These are phyloP conservation scores for Tinea semifulvella DNA, from an alignment of 2,888 invertebrate species.

Conservation along the genomic window DNA sequence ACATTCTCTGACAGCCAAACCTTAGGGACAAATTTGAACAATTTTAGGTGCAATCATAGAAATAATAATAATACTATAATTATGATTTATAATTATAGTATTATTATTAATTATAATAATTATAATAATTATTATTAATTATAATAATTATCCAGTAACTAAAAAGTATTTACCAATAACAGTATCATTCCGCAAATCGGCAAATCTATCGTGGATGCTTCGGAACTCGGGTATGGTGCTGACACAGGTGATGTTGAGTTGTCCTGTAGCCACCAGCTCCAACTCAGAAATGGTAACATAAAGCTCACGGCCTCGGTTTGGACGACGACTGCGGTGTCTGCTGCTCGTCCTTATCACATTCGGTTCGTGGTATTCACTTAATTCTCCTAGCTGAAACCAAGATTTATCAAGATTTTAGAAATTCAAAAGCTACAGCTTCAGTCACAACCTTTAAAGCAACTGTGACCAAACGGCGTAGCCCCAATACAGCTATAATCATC, in stretches of 20 bases:
- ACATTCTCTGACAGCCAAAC: no score
- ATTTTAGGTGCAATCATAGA: no score
- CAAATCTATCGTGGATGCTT: constrained; percentile 75
- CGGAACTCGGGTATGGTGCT: constrained; percentile 82
- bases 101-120: no score
- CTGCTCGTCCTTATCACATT: constrained; percentile 37
- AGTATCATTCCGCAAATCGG: constrained; percentile 75
- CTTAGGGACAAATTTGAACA: no score
- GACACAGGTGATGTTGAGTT: constrained; percentile 77
- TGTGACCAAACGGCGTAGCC: no score
- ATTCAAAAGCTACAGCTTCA: no score
- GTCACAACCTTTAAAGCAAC: no score
- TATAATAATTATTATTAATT: no score
- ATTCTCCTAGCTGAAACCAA: constrained; percentile 7
- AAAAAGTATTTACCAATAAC: constrained; percentile 71
- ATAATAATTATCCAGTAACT: not conserved
- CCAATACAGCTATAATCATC: no score
- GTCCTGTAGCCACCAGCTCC: constrained; percentile 74
- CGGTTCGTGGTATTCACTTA: constrained; percentile 24
- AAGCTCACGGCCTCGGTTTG: constrained; percentile 68
- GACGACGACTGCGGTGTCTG: constrained; percentile 45
- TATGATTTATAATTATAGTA: no score
- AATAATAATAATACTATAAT: no score
- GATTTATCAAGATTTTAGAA: no score
- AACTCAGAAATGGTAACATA: constrained; percentile 77